Evolutionary conservation across 2,888 invertebrate genomes (phyloP).

Genomic region (Dicranocentrus wangi): DNA sequence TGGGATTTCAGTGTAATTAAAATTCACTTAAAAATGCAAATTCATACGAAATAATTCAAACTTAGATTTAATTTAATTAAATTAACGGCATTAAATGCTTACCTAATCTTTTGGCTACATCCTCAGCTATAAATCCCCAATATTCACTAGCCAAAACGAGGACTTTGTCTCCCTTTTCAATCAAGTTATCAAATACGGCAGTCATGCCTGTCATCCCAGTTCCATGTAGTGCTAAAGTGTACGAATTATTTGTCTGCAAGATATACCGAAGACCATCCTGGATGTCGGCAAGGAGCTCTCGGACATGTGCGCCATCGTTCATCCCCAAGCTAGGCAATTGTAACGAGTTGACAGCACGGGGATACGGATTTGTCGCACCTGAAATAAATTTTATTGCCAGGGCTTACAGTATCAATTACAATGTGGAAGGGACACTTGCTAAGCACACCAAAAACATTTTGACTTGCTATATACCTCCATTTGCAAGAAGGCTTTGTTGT

Average conservation of each 20-base stretch:
- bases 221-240: constrained; percentile 87
- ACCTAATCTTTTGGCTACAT: background rate
- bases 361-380: constrained; percentile 4
- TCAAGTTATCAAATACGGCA: constrained; percentile 84
- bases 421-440: too few species aligned
- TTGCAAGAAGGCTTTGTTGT: too few species aligned
- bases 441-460: too few species aligned
- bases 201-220: constrained; percentile 88
- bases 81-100: too few species aligned
- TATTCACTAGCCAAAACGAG: constrained; percentile 85
- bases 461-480: too few species aligned
- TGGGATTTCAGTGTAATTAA: too few species aligned
- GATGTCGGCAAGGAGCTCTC: constrained; percentile 77
- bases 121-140: constrained; percentile 79
- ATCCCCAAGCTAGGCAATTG: constrained; percentile 6
- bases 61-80: too few species aligned
- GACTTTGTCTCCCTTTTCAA: constrained; percentile 84
- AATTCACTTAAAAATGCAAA: too few species aligned
- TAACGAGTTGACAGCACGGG: background rate
- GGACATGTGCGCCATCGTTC: background rate
- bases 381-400: too few species aligned
- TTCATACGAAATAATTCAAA: too few species aligned
- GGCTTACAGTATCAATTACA: too few species aligned
- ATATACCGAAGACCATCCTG: constrained; percentile 81
- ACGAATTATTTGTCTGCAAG: constrained; percentile 83